A percentile compares a stretch with the other conserved stretches of the same genome.
These are phyloP conservation scores for Caenorhabditis briggsae DNA, from an alignment of 1,140 invertebrate genomes.

Conservation along the genomic window DNA sequence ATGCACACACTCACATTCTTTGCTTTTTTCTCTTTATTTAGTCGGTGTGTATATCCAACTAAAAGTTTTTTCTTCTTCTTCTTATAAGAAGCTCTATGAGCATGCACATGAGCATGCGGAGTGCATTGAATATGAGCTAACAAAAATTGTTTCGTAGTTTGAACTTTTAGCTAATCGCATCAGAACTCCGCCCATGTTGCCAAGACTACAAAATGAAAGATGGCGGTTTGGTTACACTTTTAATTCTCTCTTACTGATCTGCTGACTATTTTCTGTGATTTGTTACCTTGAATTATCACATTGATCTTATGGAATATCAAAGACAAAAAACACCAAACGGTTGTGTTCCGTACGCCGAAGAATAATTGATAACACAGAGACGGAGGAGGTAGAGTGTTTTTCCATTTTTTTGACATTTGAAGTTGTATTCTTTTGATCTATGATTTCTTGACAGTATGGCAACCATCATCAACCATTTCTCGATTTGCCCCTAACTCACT, in stretches of 20 bases:
- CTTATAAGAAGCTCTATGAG: background rate
- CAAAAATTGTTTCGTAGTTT: background rate
- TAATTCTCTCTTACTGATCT: background rate
- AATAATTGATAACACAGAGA: background rate
- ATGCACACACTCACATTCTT: background rate
- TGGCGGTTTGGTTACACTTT: background rate
- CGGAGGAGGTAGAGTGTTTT: background rate
- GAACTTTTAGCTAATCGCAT: background rate
- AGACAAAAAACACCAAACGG: no score
- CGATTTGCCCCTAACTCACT: background rate
- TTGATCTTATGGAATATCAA: background rate
- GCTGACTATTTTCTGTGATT: background rate
- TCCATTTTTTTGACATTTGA: constrained; percentile 35
- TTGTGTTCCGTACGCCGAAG: background rate
- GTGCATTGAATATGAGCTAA: background rate
- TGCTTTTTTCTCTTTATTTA: background rate
- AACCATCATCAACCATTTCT: constrained; percentile 46
- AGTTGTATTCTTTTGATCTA: constrained; percentile 43
- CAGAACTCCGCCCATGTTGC: background rate
- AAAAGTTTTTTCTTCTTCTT: background rate
- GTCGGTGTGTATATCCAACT: no score
- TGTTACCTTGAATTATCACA: background rate
- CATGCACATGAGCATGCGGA: background rate
- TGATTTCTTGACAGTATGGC: constrained; percentile 45
- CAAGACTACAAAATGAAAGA: background rate